These are phyloP conservation scores for Sardinella longiceps DNA, from an alignment of 2,797 vertebrate genomes.

Conservation along the genomic window DNA sequence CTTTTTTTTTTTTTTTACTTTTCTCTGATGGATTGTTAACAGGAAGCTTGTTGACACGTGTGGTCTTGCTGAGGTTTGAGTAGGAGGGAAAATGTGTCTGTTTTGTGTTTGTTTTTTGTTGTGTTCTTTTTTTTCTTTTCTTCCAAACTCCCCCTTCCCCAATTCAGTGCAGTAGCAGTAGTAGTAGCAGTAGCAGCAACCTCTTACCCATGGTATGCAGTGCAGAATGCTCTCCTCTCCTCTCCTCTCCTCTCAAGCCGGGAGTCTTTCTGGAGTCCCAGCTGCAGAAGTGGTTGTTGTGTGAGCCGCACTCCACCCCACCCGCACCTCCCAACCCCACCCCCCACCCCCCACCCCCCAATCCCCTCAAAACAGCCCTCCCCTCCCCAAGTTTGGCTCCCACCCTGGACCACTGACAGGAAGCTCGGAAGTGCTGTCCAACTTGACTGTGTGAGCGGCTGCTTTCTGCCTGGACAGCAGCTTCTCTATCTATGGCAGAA, in stretches of 20 bases:
- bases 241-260: not conserved
- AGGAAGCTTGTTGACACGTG: constrained; percentile 48
- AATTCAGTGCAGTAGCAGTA: not conserved
- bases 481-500: not conserved
- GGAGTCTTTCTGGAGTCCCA: not conserved
- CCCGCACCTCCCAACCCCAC: not conserved
- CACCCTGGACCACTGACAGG: not conserved
- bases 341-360: no score
- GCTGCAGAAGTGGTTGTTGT: not conserved
- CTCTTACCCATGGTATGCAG: not conserved
- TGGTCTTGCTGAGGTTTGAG: constrained; percentile 37
- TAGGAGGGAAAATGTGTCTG: not conserved
- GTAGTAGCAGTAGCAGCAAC: no score
- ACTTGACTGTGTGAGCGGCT: not conserved
- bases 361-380: no score
- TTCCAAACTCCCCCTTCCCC: not conserved
- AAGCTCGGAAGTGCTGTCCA: not conserved
- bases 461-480: not conserved
- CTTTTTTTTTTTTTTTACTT: no score
- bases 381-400: not conserved
- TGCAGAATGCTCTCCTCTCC: constrained; percentile 12
- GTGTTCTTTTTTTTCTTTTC: not conserved
- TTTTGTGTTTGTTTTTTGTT: constrained; percentile 31
- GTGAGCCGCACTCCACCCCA: not conserved
- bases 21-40: constrained; percentile 30